phyloP scores from a whole-genome alignment of 2,797 vertebrate species.

The Crocidura indochinensis region DNA sequence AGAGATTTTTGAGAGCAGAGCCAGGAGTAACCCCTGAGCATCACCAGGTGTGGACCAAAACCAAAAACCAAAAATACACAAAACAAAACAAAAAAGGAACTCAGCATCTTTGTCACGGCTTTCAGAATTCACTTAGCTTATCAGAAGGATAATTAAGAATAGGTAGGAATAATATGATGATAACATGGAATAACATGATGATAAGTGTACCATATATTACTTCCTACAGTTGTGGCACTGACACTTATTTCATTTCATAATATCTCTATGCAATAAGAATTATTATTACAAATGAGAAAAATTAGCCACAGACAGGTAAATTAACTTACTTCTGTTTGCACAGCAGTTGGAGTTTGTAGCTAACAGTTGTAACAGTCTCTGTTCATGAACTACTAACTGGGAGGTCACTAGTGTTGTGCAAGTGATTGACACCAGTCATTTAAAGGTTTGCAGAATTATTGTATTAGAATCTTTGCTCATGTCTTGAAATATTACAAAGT shows the following conservation, averaged over 20 bases:
- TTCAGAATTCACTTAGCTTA: no score
- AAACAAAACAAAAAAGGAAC: no score
- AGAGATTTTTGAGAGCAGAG: no score
- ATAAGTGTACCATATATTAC: not conserved
- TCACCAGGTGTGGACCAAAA: no score
- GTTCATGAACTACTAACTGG: not conserved
- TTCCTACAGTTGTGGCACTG: not conserved
- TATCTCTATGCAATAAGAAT: not conserved
- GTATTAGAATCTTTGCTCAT: conserved; percentile 17
- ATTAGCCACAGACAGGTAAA: conserved; percentile 8
- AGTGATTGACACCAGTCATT: not conserved
- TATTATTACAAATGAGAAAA: conserved; percentile 16
- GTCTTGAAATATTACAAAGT: conserved; percentile 18
- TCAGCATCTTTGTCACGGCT: no score
- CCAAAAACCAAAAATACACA: no score
- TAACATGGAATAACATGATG: not conserved
- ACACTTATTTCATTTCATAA: conserved; percentile 6
- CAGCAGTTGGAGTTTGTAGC: conserved; percentile 19
- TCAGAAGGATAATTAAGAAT: not conserved
- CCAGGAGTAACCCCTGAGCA: no score
- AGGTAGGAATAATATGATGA: not conserved
- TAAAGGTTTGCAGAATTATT: conserved; percentile 3
- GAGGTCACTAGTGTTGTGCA: not conserved
- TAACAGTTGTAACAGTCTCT: not conserved
- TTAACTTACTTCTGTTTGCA: conserved; percentile 16